phyloP scores from a whole-genome alignment of 2,888 invertebrate species.

The Lycaena phlaeas region DNA sequence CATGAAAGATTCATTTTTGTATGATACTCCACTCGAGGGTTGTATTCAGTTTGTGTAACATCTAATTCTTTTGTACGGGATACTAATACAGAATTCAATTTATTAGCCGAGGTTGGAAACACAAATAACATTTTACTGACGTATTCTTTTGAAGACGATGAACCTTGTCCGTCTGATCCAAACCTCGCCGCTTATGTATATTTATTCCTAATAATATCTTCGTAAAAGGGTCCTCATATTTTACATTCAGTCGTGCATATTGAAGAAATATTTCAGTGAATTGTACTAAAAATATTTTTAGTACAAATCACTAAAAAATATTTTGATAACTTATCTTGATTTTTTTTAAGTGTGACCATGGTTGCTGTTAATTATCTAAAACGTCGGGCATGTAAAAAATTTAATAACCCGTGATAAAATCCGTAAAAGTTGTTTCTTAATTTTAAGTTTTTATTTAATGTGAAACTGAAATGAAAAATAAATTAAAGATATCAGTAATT shows the following conservation, averaged over 20 bases:
- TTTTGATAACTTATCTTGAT: too few species aligned
- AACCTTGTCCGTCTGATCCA: constrained; percentile 39
- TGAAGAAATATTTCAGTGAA: constrained; percentile 54
- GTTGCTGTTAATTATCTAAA: too few species aligned
- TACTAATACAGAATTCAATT: constrained; percentile 9
- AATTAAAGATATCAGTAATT: too few species aligned
- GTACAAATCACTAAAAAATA: too few species aligned
- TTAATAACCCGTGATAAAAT: too few species aligned
- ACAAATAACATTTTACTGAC: constrained; percentile 8
- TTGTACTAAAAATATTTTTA: too few species aligned
- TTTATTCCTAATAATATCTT: constrained; percentile 60
- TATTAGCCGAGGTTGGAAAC: constrained; percentile 6
- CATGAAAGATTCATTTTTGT: not conserved
- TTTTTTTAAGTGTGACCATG: too few species aligned
- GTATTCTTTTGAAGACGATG: constrained; percentile 8
- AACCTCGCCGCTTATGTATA: constrained; percentile 59
- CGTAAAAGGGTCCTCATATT: constrained; percentile 52
- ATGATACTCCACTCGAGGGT: not conserved
- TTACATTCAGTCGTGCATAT: constrained; percentile 61
- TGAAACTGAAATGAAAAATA: too few species aligned
- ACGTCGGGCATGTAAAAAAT: too few species aligned
- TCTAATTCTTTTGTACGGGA: constrained; percentile 1
- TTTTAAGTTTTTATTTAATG: too few species aligned
- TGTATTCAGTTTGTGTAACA: not conserved
- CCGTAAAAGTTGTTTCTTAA: too few species aligned